Evolutionary conservation across 2,888 invertebrate genomes (phyloP).

Genomic region (Ormyrus pomaceus): DNA sequence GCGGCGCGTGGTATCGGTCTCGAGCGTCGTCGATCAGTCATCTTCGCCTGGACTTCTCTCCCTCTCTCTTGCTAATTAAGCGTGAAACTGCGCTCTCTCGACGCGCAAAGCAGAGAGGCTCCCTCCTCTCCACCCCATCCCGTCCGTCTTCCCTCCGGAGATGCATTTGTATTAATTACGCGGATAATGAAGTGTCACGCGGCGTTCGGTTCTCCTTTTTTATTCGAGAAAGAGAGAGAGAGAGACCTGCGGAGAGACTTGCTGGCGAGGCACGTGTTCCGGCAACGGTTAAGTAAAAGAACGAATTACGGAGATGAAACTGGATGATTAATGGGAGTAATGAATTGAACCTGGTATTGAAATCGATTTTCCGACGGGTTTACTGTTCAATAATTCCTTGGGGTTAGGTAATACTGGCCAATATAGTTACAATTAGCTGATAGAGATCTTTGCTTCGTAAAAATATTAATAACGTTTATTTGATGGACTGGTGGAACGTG

Average conservation of each 20-base stretch:
- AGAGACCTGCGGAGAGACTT: background rate
- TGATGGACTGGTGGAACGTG: too few relatives aligned
- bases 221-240: background rate
- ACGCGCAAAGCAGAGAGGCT: background rate
- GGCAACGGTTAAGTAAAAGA: background rate
- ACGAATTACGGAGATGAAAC: slow-evolving; percentile 13
- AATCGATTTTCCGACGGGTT: background rate
- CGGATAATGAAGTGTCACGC: slow-evolving; percentile 53
- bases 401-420: too few relatives aligned
- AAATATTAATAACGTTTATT: too few relatives aligned
- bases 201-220: slow-evolving; percentile 25
- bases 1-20: slow-evolving; percentile 16
- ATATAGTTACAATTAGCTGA: too few relatives aligned
- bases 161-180: slow-evolving; percentile 57
- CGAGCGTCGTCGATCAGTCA: slow-evolving; percentile 52
- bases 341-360: background rate
- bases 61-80: slow-evolving; percentile 46
- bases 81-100: slow-evolving; percentile 35
- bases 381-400: too few relatives aligned
- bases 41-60: slow-evolving; percentile 19
- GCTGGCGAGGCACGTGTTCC: background rate
- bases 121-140: slow-evolving; percentile 1
- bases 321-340: background rate
- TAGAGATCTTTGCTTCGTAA: too few relatives aligned
- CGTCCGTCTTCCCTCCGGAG: slow-evolving; percentile 34